Evolutionary conservation across 2,113 vertebrate species (phyloP).

Genomic region (Lasiurus cinereus): DNA sequence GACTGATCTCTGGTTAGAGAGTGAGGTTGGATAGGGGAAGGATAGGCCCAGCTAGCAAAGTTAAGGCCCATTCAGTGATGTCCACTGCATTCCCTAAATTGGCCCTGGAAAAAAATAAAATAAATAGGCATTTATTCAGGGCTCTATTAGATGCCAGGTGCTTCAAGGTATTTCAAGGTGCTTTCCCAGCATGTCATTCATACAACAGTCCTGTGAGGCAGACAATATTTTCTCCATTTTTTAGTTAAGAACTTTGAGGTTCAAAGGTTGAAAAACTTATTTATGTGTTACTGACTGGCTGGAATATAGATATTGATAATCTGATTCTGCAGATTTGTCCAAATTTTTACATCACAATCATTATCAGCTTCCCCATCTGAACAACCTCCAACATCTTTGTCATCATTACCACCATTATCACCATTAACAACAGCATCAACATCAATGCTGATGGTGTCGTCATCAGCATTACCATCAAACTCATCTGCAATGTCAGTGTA

Average conservation of each 20-base stretch:
- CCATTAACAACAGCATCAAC: not conserved
- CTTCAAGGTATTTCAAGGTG: not conserved
- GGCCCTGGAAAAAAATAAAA: not conserved
- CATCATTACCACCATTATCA: not conserved
- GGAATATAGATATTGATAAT: not conserved
- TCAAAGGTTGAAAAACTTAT: not conserved
- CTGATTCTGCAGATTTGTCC: not conserved
- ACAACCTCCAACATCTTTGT: not conserved
- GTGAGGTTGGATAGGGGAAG: not conserved
- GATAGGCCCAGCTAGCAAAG: not conserved
- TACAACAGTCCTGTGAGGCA: not conserved
- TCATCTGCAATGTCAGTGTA: not conserved
- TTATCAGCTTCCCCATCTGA: not conserved
- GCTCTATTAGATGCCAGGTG: not conserved
- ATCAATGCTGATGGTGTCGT: rapidly evolving
- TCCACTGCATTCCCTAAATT: not conserved
- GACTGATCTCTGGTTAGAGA: not conserved
- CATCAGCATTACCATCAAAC: not conserved
- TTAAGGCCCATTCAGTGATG: not conserved
- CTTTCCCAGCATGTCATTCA: not conserved
- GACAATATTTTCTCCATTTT: not conserved
- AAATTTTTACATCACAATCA: not conserved
- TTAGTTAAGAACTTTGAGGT: not conserved
- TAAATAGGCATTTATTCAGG: not conserved
- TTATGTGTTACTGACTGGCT: not conserved